Base-by-base conservation (phyloP, 2,888 invertebrate species). In the Endotricha flammealis region DNA sequence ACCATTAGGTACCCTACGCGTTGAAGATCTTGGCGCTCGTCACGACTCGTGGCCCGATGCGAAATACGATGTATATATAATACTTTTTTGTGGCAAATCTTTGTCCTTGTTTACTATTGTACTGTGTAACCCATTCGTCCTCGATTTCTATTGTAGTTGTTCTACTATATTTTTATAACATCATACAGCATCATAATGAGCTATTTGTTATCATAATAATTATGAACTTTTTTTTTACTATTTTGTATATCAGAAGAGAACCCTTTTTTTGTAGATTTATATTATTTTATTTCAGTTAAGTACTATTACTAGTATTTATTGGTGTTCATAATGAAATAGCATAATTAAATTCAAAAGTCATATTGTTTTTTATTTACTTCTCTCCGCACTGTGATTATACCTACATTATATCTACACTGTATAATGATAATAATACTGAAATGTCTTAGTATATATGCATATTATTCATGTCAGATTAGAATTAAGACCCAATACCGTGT, bases 201-300 rank as follows among this genome's bases (percentile, higher is more conserved):
- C 33, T 39, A 48, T 32, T 46, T 48, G 46, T 46, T 46, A 36
- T 42, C 37, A 48, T 28, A 41, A 30, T 51, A 44, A 43, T n/a
- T 47, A 41, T 46, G 41, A 36, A 37, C 44, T 39, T 40, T 42
- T 48, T 46, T 50, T 48, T 46, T 50, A 44, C 41, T 40, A 41
- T 48, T 50, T 46, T 50, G 49, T 50, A 49, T 48, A 46, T 51
- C 48, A 39, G 43, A 38, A 47, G 38, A 36, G 29, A 27, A 36
- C n/a, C n/a, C n/a, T 35, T 38, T 27, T 39, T 38, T 29, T 31
- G 39, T 42, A 33, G 36, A 38, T 43, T 38, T 40, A 38, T 40
- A 38, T 37, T 38, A 44, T 40, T 41, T 44, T 46, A 38, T 41
- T n/a, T n/a, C n/a, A n/a, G n/a, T n/a, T n/a, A n/a, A n/a, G n/a